Conservation (phyloP, 2,888 invertebrate species). For the Drosophila hamatofila region DNA sequence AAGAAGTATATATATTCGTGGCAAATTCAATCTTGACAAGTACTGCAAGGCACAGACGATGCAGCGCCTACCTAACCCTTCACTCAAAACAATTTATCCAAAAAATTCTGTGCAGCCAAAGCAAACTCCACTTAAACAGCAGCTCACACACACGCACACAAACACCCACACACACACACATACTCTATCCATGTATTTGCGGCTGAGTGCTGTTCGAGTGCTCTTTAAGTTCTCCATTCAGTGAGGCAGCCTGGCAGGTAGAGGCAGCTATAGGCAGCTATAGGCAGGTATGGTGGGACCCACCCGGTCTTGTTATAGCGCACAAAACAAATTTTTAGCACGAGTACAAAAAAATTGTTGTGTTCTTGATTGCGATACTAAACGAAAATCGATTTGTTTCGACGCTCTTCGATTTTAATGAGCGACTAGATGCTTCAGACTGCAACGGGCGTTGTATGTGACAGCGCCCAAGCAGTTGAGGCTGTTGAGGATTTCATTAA, state of each 20-base stretch:
- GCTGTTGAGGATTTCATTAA: slow-evolving; percentile 59
- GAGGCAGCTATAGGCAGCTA: not conserved
- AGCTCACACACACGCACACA: slow-evolving; percentile 57
- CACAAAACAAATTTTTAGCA: slow-evolving; percentile 79
- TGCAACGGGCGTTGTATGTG: slow-evolving; percentile 6
- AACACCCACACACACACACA: slow-evolving; percentile 45
- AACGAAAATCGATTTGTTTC: slow-evolving; percentile 77
- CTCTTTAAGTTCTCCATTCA: slow-evolving; percentile 80
- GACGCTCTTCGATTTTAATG: slow-evolving; percentile 68
- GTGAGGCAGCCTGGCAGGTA: slow-evolving; percentile 21
- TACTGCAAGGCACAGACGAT: slow-evolving; percentile 74
- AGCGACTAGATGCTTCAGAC: slow-evolving; percentile 60
- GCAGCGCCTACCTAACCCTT: slow-evolving; percentile 19
- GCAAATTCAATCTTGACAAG: slow-evolving; percentile 81
- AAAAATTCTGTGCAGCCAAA: slow-evolving; percentile 52
- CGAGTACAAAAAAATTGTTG: slow-evolving; percentile 62
- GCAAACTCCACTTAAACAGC: slow-evolving; percentile 74
- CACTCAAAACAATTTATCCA: slow-evolving; percentile 51
- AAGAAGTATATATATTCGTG: slow-evolving; percentile 50
- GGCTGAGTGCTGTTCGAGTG: slow-evolving; percentile 79
- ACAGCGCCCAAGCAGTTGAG: not conserved
- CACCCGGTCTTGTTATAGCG: slow-evolving; percentile 69
- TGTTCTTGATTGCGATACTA: slow-evolving; percentile 79
- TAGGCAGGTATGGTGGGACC: slow-evolving; percentile 20
- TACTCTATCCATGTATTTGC: slow-evolving; percentile 51